Base-by-base conservation (phyloP, 2,113 vertebrate genomes). In the Synodontis membranacea region DNA sequence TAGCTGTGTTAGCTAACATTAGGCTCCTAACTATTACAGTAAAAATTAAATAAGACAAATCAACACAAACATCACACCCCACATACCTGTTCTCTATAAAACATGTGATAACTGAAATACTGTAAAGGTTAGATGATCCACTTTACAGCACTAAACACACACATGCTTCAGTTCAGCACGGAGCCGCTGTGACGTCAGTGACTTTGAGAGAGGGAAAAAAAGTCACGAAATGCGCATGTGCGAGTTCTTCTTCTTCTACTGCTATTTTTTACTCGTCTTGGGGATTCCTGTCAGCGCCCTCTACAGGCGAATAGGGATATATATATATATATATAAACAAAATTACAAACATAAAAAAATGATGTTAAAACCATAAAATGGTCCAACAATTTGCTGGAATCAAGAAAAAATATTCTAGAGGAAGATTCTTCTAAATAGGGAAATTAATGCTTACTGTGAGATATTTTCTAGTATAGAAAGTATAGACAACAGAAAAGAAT, bases 181-280 rank as follows among this genome's bases (percentile, higher is more conserved):
- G 50, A 78, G 4, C 46, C 80, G 58, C 17, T 34, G 9, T 82
- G 58, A 82, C 80, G 80, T 66, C 60, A 72, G 66, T 84, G 82
- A 84, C 66, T 84, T 84, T 74, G 48, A 68, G 9, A 23, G 12
- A 4, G 0, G 66, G n/a, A n/a, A n/a, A n/a, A n/a, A 84, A 72
- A 42, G 82, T 56, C 66, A 56, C 6, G 21, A 39, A 12, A 52
- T 56, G 19, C 50, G 78, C 78, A 80, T 56, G 78, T 52, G 78
- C 52, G 19, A 37, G 12, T 2, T n/a, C 1, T 74, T 11, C 23
- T 42, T 42, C 37, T 37, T 37, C 66, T 42, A 1, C 42, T 28
- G 0, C 37, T 23, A 0, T 2, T 37, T 11, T 9, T n/a, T 44
- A 12, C 15, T 76, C 15, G 15, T 48, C 25, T 48, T 15, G 1